Base-by-base conservation (phyloP, 2,888 invertebrate genomes). In the Drosophila austrosaltans region DNA sequence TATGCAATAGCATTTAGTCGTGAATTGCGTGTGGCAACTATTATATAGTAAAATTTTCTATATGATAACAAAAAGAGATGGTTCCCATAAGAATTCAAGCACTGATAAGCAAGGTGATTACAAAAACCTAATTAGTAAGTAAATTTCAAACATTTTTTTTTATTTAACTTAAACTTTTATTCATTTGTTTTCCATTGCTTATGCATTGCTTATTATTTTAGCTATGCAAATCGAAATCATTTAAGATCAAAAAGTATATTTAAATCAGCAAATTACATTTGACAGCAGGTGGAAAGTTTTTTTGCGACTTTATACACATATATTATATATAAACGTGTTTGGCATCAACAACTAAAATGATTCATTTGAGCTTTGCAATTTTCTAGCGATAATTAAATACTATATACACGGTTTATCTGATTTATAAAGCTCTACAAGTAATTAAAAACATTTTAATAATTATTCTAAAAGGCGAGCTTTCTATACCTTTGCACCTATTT, bases 21-120 rank as follows among this genome's bases (percentile, higher is more conserved):
- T 42, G 54, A 40, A 53, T 57, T 39, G 32, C 8, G 22, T 53
- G 36, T 54, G 20, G 36, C 22, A 16, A 12, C 7, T 20, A 36
- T 36, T 25, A 25, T 25, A 25, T 48, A 48, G 16, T 16, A 16
- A 16, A 25, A 48, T 12, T 12, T 48, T 3, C 25, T 10, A 48
- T 22, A 48, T 57, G 25, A n/a, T 22, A 42, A 28, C 40, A 60
- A 8, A 8, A 8, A 10, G n/a, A 42, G 0, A 25, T 48, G 10
- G 12, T 48, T 25, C 48, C 48, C 25, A 4, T 12, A 25, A 60
- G 61, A 72, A 25, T 42, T 20, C 22, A 2, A 48, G 36, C 56
- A 36, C 60, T 74, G 72, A 72, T 72, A 72, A 66, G 72, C 56
- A 60, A 44, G 61, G 68, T 66, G 53, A 57, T 73, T 66, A 16